A percentile compares a stretch with the other conserved stretches of the same genome.
phyloP scores from a whole-genome alignment of 2,888 invertebrate species.

The Acrobasis repandana region DNA sequence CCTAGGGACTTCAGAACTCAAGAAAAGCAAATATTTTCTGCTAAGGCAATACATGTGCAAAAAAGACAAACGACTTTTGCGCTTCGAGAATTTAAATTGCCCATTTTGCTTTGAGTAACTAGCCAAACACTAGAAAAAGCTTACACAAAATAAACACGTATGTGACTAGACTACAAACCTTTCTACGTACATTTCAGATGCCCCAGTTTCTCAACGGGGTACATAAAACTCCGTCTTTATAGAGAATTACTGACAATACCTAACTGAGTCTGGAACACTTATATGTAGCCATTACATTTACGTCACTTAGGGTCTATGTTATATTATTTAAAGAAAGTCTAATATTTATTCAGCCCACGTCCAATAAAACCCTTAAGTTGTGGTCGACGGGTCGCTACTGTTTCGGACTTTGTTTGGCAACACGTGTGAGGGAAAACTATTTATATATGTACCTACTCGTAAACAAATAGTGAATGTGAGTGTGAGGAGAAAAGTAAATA shows the following conservation, averaged over 20 bases:
- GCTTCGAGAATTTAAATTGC: background rate
- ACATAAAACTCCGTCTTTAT: slow-evolving; percentile 4
- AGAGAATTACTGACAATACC: slow-evolving; percentile 11
- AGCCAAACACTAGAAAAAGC: background rate
- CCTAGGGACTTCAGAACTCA: no score
- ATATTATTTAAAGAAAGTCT: slow-evolving; percentile 21
- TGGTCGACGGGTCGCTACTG: slow-evolving; percentile 1
- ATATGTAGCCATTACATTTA: slow-evolving; percentile 9
- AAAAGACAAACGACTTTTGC: background rate
- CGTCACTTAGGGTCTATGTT: slow-evolving; percentile 9
- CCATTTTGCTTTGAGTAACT: background rate
- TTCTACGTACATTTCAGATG: background rate
- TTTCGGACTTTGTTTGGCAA: slow-evolving; percentile 16
- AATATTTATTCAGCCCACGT: slow-evolving; percentile 21
- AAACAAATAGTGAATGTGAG: background rate
- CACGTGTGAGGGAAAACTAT: background rate
- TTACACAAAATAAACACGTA: background rate
- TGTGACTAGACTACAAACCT: background rate
- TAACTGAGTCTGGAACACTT: slow-evolving; percentile 3
- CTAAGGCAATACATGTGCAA: no score
- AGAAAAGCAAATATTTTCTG: no score
- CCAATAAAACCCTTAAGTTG: slow-evolving; percentile 19
- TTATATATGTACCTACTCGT: background rate
- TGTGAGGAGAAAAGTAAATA: background rate
- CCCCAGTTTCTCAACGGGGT: background rate